Base-by-base conservation (phyloP, 2,113 vertebrate genomes). In the Electrona antarctica region DNA sequence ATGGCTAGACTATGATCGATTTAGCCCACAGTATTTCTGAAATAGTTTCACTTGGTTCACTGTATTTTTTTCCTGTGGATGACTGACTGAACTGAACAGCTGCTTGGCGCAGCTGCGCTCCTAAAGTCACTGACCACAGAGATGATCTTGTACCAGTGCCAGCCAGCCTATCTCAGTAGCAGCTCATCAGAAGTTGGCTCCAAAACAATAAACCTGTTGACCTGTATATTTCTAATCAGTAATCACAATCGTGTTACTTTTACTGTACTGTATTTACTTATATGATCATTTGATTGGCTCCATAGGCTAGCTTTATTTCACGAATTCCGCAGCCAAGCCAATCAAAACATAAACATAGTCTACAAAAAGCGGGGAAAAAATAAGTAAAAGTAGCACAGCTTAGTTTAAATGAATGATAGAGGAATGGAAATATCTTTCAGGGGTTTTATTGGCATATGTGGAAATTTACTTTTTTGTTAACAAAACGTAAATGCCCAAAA, bases 71-170 rank as follows among this genome's bases (percentile, higher is more conserved):
- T 41, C 33, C 33, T 41, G 33, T 6, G 33, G 33, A 41, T 41
- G 33, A 92, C 73, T 89, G 90, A 85, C 86, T 76, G 77, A 41
- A 41, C 33, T 3, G 63, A 77, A 58, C 90, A 90, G 87, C 89
- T 92, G 91, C 78, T 83, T 74, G 78, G 66, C 77, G 70, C 86
- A 87, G 78, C 77, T 85, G 79, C 60, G 15, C 77, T 88, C 82
- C 57, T 70, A 84, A 69, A 85, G 85, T 81, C 64, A n/a, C 47
- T 82, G 78, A 87, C 79, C 82, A 21, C 11, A 28, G 74, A 85
- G 66, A 77, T 80, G 77, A 49, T 68, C 67, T 21, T 21, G 47
- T 8, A 2, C 12, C 54, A 13, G 69, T 64, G 78, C 73, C 76
- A 80, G 70, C 48, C 47, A 84, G 70, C 83, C 70, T 68, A 33